phyloP scores from a whole-genome alignment of 2,113 vertebrate genomes.

The Rhynchopsitta pachyrhyncha region DNA sequence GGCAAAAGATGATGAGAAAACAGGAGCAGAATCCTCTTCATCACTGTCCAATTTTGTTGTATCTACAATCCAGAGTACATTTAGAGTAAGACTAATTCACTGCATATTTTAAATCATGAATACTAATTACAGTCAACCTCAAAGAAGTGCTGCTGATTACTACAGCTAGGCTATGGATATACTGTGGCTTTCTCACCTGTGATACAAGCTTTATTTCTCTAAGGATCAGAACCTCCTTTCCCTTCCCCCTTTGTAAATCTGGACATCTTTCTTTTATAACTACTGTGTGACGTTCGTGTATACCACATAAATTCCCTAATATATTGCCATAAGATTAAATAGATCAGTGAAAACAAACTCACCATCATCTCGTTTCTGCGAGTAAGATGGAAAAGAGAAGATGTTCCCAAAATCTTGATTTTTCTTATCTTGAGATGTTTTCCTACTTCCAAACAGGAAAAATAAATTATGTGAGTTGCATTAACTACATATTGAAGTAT shows the following conservation, averaged over 20 bases:
- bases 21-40: slow-evolving; percentile 79
- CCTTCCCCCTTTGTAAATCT: background rate
- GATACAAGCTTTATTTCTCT: background rate
- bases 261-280: background rate
- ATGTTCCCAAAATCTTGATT: slow-evolving; percentile 79
- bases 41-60: slow-evolving; percentile 89
- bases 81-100: background rate
- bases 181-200: background rate
- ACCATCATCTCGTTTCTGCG: slow-evolving; percentile 91
- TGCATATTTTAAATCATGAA: background rate
- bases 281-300: background rate
- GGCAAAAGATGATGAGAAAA: slow-evolving; percentile 87
- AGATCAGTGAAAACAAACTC: slow-evolving; percentile 44
- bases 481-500: background rate
- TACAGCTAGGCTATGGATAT: background rate
- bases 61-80: slow-evolving; percentile 75
- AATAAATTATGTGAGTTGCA: background rate
- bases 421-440: slow-evolving; percentile 80
- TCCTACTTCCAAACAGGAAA: slow-evolving; percentile 68
- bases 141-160: background rate
- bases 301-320: background rate
- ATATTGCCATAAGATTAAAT: background rate
- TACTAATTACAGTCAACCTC: background rate
- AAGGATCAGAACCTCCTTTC: background rate
- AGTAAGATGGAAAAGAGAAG: slow-evolving; percentile 82